Evolutionary conservation across 2,113 vertebrate species (phyloP).

Genomic region (Phasianus colchicus): DNA sequence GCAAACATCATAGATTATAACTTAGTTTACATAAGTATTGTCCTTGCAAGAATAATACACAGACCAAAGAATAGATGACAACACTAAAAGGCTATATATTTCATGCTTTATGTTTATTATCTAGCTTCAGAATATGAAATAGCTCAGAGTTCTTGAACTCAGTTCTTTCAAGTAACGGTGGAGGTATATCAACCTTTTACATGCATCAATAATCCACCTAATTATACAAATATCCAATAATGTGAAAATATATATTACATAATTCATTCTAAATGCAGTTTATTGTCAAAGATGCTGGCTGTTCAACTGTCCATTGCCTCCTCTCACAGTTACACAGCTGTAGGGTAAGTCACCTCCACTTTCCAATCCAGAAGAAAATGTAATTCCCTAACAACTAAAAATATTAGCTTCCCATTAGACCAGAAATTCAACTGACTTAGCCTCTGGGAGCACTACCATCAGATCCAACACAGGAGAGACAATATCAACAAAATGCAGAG

Average conservation of each 20-base stretch:
- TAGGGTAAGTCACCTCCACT: not conserved
- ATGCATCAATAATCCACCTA: not conserved
- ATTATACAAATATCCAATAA: not conserved
- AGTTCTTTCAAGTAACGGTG: not conserved
- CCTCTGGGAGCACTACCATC: not conserved
- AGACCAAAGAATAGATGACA: not conserved
- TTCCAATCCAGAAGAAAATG: not conserved
- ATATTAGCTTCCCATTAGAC: not conserved
- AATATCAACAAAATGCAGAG: not conserved
- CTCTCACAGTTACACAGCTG: not conserved
- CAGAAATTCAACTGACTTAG: not conserved
- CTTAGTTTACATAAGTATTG: not conserved
- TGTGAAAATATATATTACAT: not conserved
- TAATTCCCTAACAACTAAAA: not conserved
- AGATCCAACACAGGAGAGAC: not conserved
- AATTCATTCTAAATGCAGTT: not conserved
- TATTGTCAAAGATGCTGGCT: not conserved
- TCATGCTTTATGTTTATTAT: not conserved
- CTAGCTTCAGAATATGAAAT: not conserved
- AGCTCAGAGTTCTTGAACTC: not conserved
- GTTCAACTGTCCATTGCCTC: not conserved
- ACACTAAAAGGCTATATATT: not conserved
- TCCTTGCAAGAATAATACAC: not conserved
- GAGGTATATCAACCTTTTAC: not conserved
- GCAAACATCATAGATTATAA: not conserved